phyloP scores from a whole-genome alignment of 2,888 invertebrate species.

The Troglohyphantes excavatus region DNA sequence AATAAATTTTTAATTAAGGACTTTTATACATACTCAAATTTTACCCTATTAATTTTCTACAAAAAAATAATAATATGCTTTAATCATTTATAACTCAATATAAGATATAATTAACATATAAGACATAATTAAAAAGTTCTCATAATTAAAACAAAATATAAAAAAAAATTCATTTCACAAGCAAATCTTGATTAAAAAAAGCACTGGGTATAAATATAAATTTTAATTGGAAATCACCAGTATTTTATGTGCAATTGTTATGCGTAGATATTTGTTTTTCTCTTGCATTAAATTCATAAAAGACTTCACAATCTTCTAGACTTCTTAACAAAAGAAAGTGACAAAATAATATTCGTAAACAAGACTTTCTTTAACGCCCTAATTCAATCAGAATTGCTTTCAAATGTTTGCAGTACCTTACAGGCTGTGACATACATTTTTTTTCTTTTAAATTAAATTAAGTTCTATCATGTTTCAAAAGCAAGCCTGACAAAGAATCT shows the following conservation, averaged over 20 bases:
- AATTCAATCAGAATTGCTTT: slow-evolving; percentile 50
- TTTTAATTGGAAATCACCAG: not conserved
- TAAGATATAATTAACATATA: no score
- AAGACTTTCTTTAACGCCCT: slow-evolving; percentile 35
- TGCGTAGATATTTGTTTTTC: not conserved
- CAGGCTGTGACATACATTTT: slow-evolving; percentile 14
- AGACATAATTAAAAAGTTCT: no score
- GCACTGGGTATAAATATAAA: no score
- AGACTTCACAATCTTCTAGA: not conserved
- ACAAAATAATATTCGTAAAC: slow-evolving; percentile 33
- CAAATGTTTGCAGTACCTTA: slow-evolving; percentile 43
- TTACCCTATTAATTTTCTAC: no score
- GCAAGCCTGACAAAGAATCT: slow-evolving; percentile 35
- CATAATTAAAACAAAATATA: no score
- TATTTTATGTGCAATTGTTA: not conserved
- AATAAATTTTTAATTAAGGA: no score
- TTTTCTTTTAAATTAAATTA: slow-evolving; percentile 45
- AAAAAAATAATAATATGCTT: no score
- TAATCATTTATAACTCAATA: no score
- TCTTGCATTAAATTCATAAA: not conserved
- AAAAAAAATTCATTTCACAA: no score
- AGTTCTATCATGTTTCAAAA: slow-evolving; percentile 31
- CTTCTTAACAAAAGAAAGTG: slow-evolving; percentile 21
- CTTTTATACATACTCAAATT: no score
- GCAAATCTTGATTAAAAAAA: no score